These are phyloP conservation scores for Centropyge bicolor DNA, from an alignment of 2,797 vertebrate genomes.

Conservation along the genomic window DNA sequence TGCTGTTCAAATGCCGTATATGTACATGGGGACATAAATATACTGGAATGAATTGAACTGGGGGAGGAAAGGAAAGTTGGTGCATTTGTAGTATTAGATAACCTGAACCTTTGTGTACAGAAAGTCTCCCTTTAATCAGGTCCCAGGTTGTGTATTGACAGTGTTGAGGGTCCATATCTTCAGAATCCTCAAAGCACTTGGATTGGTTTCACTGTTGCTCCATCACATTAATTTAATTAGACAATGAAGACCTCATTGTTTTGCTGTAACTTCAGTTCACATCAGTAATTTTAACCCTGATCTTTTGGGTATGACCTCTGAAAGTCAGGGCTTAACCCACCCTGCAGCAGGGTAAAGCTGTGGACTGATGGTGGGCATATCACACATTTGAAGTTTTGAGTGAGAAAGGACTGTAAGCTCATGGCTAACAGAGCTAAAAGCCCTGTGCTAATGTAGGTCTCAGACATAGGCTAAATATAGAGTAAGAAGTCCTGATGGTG, in stretches of 20 bases:
- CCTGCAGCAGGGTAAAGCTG: slow-evolving; percentile 36
- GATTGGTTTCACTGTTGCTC: not conserved
- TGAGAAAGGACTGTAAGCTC: slow-evolving; percentile 46
- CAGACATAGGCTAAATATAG: slow-evolving; percentile 47
- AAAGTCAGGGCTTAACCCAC: slow-evolving; percentile 24
- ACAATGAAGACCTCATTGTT: not conserved
- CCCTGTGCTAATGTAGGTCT: slow-evolving; percentile 7
- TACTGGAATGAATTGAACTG: not conserved
- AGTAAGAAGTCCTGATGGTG: slow-evolving; percentile 20
- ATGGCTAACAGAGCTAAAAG: slow-evolving; percentile 42
- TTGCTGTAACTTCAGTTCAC: slow-evolving; percentile 28
- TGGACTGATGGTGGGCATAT: slow-evolving; percentile 25
- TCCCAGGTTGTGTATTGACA: not conserved
- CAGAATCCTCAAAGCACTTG: not conserved
- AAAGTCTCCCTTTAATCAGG: not conserved
- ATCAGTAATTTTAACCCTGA: slow-evolving; percentile 19
- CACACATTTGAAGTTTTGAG: slow-evolving; percentile 53
- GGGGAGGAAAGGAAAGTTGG: not conserved
- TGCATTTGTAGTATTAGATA: not conserved
- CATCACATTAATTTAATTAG: slow-evolving; percentile 30
- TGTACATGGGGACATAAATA: not conserved
- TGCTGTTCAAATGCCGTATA: not conserved
- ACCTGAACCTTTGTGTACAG: not conserved
- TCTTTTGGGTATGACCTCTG: slow-evolving; percentile 11
- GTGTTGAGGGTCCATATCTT: not conserved